Percentiles rank a stretch among this genome's conserved stretches.
These are phyloP conservation scores for Drosophila flavopinicola DNA, from an alignment of 2,888 invertebrate species.

Conservation along the genomic window DNA sequence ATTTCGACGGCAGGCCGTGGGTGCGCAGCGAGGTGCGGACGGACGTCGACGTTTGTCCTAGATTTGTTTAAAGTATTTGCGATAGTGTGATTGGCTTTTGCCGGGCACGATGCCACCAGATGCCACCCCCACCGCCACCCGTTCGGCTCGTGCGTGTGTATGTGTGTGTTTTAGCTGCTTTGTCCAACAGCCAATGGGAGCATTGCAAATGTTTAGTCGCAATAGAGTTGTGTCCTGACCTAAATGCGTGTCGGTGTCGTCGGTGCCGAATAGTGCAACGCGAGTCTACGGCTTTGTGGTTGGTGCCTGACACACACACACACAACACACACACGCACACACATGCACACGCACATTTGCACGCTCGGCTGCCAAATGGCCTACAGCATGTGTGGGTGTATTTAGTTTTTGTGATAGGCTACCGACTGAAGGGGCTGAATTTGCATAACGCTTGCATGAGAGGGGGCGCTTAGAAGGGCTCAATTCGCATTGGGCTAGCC, in stretches of 20 bases:
- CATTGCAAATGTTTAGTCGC: constrained; percentile 78
- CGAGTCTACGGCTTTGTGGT: constrained; percentile 57
- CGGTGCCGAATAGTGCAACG: constrained; percentile 70
- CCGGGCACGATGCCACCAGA: constrained; percentile 37
- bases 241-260: constrained; percentile 69
- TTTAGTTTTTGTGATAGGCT: constrained; percentile 72
- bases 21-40: constrained; percentile 29
- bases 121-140: constrained; percentile 24
- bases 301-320: constrained; percentile 32
- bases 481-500: constrained; percentile 42
- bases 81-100: constrained; percentile 84
- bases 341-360: constrained; percentile 19
- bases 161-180: constrained; percentile 60
- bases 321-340: constrained; percentile 13
- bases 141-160: constrained; percentile 31
- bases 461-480: constrained; percentile 52
- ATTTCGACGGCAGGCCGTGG: constrained; percentile 69
- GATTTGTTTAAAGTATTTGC: constrained; percentile 84
- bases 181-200: constrained; percentile 76
- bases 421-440: constrained; percentile 59
- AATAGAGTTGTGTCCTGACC: constrained; percentile 67
- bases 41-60: constrained; percentile 79
- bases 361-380: constrained; percentile 10
- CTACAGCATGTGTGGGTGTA: constrained; percentile 40
- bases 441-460: constrained; percentile 54